These are phyloP conservation scores for Sabatieria punctata DNA, from an alignment of 2,888 invertebrate species.

Conservation along the genomic window DNA sequence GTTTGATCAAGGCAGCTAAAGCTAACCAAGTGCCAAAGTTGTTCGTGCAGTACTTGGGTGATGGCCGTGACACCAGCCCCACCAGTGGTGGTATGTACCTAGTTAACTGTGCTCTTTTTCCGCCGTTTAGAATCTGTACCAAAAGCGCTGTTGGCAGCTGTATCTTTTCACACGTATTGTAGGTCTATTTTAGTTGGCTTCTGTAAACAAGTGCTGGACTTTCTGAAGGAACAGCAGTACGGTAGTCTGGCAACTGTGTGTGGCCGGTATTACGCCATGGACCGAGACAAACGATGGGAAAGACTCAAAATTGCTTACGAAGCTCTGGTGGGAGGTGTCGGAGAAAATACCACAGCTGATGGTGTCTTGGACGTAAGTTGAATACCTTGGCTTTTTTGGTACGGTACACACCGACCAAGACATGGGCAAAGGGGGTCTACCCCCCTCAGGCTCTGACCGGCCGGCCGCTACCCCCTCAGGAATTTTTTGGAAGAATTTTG, in stretches of 20 bases:
- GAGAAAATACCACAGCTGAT: conserved; percentile 25
- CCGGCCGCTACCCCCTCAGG: no score
- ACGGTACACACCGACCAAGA: no score
- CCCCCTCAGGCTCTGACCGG: no score
- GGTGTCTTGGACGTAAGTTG: conserved; percentile 17
- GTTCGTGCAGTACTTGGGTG: conserved; percentile 35
- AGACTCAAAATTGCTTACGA: conserved; percentile 34
- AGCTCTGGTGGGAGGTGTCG: conserved; percentile 33
- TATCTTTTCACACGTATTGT: conserved; percentile 2
- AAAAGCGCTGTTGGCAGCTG: no score
- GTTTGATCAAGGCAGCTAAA: conserved; percentile 34
- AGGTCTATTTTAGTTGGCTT: conserved; percentile 21
- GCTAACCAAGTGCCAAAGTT: conserved; percentile 31
- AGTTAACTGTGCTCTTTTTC: no score
- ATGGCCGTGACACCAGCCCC: conserved; percentile 35
- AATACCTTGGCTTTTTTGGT: no score
- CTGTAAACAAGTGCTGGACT: conserved; percentile 26
- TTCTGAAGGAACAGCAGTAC: conserved; percentile 20
- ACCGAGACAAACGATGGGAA: conserved; percentile 32
- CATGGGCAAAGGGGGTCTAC: no score
- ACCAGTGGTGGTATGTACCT: conserved; percentile 31
- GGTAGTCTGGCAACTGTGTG: conserved; percentile 33
- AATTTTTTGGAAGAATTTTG: no score
- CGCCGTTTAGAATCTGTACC: no score
- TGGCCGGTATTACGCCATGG: conserved; percentile 38